Conservation (phyloP, 2,797 vertebrate genomes). For the Crocidura indochinensis region DNA sequence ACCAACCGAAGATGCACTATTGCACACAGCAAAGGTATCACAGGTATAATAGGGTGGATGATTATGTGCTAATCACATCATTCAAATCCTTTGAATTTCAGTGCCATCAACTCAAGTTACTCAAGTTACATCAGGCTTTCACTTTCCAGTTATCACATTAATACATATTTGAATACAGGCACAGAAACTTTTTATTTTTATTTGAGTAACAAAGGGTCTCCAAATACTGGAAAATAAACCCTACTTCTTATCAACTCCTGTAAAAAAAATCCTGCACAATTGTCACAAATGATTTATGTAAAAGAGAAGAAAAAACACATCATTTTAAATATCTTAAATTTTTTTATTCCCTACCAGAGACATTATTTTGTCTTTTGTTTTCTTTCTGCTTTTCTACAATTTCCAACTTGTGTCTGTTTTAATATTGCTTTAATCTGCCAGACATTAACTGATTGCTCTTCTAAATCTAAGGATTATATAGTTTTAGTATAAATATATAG, state of each 20-base stretch:
- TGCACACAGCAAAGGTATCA: neutral
- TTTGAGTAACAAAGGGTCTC: constrained; percentile 82
- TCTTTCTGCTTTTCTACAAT: constrained; percentile 83
- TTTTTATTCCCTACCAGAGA: constrained; percentile 87
- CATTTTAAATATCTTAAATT: constrained; percentile 83
- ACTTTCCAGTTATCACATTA: constrained; percentile 67
- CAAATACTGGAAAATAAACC: constrained; percentile 84
- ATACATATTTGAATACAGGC: constrained; percentile 81
- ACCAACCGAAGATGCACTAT: constrained; percentile 20
- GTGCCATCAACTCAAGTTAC: constrained; percentile 51
- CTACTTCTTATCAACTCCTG: constrained; percentile 80
- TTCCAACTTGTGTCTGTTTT: constrained; percentile 83
- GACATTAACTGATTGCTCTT: constrained; percentile 83
- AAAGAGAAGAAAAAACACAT: constrained; percentile 87
- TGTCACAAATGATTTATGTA: constrained; percentile 83
- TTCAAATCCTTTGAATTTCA: constrained; percentile 60
- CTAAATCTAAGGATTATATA: constrained; percentile 86
- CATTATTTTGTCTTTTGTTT: constrained; percentile 80
- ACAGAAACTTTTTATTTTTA: constrained; percentile 82
- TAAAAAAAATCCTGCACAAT: constrained; percentile 75
- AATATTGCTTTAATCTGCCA: constrained; percentile 85
- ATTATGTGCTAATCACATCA: neutral
- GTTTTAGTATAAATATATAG: constrained; percentile 88
- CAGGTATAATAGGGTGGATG: neutral
- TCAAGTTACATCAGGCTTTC: constrained; percentile 37